Percentiles rank a stretch among this genome's conserved stretches.
Evolutionary conservation across 2,113 vertebrate species (phyloP).

Genomic region (Oceanites oceanicus): DNA sequence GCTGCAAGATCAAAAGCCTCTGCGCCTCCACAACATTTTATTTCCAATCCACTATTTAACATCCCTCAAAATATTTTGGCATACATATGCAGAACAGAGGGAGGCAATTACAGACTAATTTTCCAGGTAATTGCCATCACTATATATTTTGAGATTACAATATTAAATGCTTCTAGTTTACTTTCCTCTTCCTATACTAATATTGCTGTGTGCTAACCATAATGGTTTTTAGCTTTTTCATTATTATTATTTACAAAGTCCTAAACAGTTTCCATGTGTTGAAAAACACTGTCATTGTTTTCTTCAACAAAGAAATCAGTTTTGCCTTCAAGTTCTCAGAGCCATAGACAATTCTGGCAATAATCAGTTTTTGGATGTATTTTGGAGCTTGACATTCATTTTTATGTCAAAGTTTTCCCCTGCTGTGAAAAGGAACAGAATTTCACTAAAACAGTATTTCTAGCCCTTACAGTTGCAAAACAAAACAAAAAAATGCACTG

Average conservation of each 20-base stretch:
- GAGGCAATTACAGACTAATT: not conserved
- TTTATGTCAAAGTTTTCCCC: not conserved
- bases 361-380: not conserved
- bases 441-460: not conserved
- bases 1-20: not conserved
- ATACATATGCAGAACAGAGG: not conserved
- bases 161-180: not conserved
- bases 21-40: not conserved
- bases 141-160: not conserved
- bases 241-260: not conserved
- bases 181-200: not conserved
- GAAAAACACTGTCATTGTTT: slow-evolving; percentile 6
- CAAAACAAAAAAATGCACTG: not conserved
- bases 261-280: not conserved
- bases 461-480: not conserved
- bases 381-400: not conserved
- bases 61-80: not conserved
- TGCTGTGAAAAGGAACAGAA: not conserved
- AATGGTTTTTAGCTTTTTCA: not conserved
- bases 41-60: not conserved
- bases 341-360: not conserved
- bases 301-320: not conserved
- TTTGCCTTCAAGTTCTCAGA: not conserved
- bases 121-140: not conserved
- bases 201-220: not conserved